Base-by-base conservation (phyloP, 1,140 invertebrate species). In the Anastatus disparis region DNA sequence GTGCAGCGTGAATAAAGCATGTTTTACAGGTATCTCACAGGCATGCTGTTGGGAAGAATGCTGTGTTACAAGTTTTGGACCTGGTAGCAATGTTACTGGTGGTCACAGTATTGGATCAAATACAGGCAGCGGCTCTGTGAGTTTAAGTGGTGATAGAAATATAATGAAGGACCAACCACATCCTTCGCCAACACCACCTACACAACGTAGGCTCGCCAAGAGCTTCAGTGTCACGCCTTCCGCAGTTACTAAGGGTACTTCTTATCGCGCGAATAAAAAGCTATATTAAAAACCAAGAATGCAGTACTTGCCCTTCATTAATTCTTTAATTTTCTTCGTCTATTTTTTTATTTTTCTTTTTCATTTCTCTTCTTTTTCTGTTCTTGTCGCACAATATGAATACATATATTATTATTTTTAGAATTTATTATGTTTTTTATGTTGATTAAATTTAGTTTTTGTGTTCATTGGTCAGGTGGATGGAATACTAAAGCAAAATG, bases 161-260 rank as follows among this genome's bases (percentile, higher is more conserved):
- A 72, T 71, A n/a, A 83, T 78, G 73, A 84, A 83, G 56, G 80
- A 81, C 52, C 87, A 87, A 74, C 88, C 87, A 70, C 87, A 88
- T 75, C 88, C 87, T 70, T 91, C 91, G 67, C 90, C 90, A 74
- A 94, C 93, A 73, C 93, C 93, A 71, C 93, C 93, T 66, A 89
- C 93, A 62, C 92, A 94, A 83, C 89, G 93, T 75, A 89, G 93
- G 77, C 89, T 95, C 78, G 93, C 94, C 73, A 95, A 95, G 88
- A 95, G 93, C 87, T 95, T 95, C 89, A 94, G 93, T 86, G 93
- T 94, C 76, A 89, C 91, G 76, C 89, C 91, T 75, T 91, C 91
- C 77, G 87, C 90, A 74, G 85, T 88, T 66, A 87, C 87, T 66
- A 89, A 87, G 87, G 87, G 87, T 89, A 88, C 46, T 35, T 29